Percentiles rank a stretch among this genome's conserved stretches.
Evolutionary conservation across 2,113 vertebrate species (phyloP).

Genomic region (Cheilinus undulatus): DNA sequence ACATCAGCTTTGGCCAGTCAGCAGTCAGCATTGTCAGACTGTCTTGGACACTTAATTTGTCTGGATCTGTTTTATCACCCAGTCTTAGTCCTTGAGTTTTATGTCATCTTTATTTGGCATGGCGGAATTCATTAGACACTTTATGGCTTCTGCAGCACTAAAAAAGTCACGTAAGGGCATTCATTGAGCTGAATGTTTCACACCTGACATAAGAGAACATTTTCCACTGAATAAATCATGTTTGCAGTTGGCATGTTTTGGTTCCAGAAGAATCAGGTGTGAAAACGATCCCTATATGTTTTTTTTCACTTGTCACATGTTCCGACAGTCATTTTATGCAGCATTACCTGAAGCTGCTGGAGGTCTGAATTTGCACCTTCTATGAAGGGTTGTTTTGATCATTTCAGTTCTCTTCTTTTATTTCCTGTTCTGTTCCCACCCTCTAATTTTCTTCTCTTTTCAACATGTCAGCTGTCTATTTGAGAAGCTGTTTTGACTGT

Average conservation of each 20-base stretch:
- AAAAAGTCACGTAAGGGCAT: not conserved
- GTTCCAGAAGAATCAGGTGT: conserved; percentile 28
- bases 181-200: conserved; percentile 9
- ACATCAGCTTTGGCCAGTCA: conserved; percentile 40
- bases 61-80: conserved; percentile 14
- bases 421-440: conserved; percentile 19
- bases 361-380: conserved; percentile 77
- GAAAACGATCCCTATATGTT: conserved; percentile 41
- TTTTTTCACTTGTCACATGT: conserved; percentile 31
- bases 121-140: conserved; percentile 3
- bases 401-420: conserved; percentile 29
- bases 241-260: conserved; percentile 10
- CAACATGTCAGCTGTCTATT: conserved; percentile 26
- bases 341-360: conserved; percentile 49
- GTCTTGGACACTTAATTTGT: conserved; percentile 40
- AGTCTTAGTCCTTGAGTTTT: conserved; percentile 3
- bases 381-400: conserved; percentile 82
- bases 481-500: conserved; percentile 47
- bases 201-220: conserved; percentile 27
- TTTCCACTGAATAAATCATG: not conserved
- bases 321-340: conserved; percentile 55
- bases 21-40: conserved; percentile 30
- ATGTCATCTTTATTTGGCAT: conserved; percentile 13
- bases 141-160: not conserved
- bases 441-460: conserved; percentile 10